A percentile compares a stretch with the other conserved stretches of the same genome.
Conservation (phyloP, 1,140 invertebrate species). For the Ruditapes philippinarum region DNA sequence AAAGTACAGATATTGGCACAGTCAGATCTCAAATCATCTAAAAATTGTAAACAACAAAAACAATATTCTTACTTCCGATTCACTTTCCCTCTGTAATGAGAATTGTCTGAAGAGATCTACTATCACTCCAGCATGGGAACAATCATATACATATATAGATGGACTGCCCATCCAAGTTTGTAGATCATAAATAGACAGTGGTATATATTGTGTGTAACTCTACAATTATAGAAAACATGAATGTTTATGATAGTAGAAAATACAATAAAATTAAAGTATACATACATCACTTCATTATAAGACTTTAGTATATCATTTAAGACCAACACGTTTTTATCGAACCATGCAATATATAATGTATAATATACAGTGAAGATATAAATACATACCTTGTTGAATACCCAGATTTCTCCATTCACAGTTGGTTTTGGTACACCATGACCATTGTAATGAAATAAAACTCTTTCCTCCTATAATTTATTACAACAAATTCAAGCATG, state of each 20-base stretch:
- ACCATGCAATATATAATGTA: too few species aligned
- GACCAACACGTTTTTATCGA: too few species aligned
- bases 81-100: conserved; percentile 96
- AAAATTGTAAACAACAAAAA: too few species aligned
- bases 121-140: conserved; percentile 99
- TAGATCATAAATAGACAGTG: conserved; percentile 98
- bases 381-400: conserved; percentile 95
- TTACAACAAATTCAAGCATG: too few species aligned
- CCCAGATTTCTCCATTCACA: conserved; percentile 99
- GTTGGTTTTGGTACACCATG: conserved; percentile 99
- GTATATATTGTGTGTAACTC: conserved; percentile 99
- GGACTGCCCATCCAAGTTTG: conserved; percentile 99
- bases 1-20: too few species aligned
- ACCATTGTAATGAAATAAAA: conserved; percentile 99
- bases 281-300: too few species aligned
- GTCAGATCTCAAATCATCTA: too few species aligned
- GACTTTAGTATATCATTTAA: too few species aligned
- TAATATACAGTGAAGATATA: background rate
- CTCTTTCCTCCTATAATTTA: conserved; percentile 93
- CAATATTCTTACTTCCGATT: conserved; percentile 86
- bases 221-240: too few species aligned
- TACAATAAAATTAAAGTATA: too few species aligned
- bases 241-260: too few species aligned
- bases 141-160: conserved; percentile 99
- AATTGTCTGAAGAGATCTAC: conserved; percentile 97